These are phyloP conservation scores for Polymixis flavicincta DNA, from an alignment of 2,888 invertebrate species.

Conservation along the genomic window DNA sequence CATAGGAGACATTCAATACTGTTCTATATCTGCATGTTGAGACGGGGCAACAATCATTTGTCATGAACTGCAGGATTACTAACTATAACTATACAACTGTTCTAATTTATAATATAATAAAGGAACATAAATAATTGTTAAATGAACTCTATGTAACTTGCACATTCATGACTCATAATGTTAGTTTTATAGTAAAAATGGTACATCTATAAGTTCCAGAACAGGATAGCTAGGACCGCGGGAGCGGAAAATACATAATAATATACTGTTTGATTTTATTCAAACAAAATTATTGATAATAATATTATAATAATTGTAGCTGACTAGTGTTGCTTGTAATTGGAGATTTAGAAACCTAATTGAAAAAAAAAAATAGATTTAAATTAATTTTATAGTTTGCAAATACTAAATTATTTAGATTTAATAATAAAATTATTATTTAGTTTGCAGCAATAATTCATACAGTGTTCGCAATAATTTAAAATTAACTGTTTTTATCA, in stretches of 20 bases:
- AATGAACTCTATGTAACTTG: slow-evolving; percentile 42
- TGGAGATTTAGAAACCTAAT: slow-evolving; percentile 69
- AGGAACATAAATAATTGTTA: slow-evolving; percentile 59
- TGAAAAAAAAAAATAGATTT: slow-evolving; percentile 40
- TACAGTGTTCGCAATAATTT: slow-evolving; percentile 58
- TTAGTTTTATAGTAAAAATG: slow-evolving; percentile 25
- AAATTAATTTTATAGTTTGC: slow-evolving; percentile 54
- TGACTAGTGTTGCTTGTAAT: slow-evolving; percentile 82
- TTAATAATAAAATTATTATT: slow-evolving; percentile 27
- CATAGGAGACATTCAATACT: slow-evolving; percentile 44
- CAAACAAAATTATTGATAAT: slow-evolving; percentile 55
- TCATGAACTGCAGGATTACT: slow-evolving; percentile 41
- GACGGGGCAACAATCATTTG: slow-evolving; percentile 31
- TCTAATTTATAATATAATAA: slow-evolving; percentile 47
- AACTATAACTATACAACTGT: slow-evolving; percentile 29
- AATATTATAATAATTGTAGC: slow-evolving; percentile 70
- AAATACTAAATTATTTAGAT: slow-evolving; percentile 32
- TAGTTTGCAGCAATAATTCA: slow-evolving; percentile 45
- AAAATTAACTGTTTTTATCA: slow-evolving; percentile 63
- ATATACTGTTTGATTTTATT: slow-evolving; percentile 49
- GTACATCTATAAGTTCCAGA: slow-evolving; percentile 27
- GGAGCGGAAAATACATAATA: slow-evolving; percentile 18
- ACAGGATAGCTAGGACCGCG: slow-evolving; percentile 18
- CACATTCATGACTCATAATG: slow-evolving; percentile 56
- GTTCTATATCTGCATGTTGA: slow-evolving; percentile 34